Conservation (phyloP, 2,888 invertebrate species). For the Asteroscopus sphinx region DNA sequence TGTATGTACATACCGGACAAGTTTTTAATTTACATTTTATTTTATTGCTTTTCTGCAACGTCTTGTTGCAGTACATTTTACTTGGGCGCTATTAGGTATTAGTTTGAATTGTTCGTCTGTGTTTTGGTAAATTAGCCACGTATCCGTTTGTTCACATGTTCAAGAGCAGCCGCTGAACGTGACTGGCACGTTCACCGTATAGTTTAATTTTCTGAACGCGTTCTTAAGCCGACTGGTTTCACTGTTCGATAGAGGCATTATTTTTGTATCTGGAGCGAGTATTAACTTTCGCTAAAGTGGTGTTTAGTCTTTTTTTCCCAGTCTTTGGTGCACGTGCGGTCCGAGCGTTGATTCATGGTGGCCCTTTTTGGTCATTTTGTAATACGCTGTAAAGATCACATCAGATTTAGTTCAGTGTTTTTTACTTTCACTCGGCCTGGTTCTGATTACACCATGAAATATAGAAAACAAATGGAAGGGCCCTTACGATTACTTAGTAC, state of each 20-base stretch:
- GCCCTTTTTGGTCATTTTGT: slow-evolving; percentile 52
- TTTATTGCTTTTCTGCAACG: slow-evolving; percentile 7
- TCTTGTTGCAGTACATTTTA: neutral
- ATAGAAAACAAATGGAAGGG: too few relatives aligned
- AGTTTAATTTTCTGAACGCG: slow-evolving; percentile 72
- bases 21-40: too few relatives aligned
- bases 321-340: slow-evolving; percentile 21
- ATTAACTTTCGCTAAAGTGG: slow-evolving; percentile 74
- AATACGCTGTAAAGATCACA: slow-evolving; percentile 24
- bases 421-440: slow-evolving; percentile 53
- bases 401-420: slow-evolving; percentile 41
- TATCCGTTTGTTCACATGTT: slow-evolving; percentile 59
- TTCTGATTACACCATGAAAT: slow-evolving; percentile 28
- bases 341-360: slow-evolving; percentile 34
- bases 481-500: too few relatives aligned
- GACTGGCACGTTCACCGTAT: slow-evolving; percentile 51
- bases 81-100: neutral
- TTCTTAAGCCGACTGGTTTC: slow-evolving; percentile 74
- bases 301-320: slow-evolving; percentile 55
- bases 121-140: slow-evolving; percentile 56
- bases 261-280: slow-evolving; percentile 76
- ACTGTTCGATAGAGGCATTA: slow-evolving; percentile 79
- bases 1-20: neutral
- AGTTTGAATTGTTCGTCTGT: slow-evolving; percentile 1
- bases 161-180: slow-evolving; percentile 49